Evolutionary conservation across 2,888 invertebrate species (phyloP).

Genomic region (Falcaria lacertinaria): DNA sequence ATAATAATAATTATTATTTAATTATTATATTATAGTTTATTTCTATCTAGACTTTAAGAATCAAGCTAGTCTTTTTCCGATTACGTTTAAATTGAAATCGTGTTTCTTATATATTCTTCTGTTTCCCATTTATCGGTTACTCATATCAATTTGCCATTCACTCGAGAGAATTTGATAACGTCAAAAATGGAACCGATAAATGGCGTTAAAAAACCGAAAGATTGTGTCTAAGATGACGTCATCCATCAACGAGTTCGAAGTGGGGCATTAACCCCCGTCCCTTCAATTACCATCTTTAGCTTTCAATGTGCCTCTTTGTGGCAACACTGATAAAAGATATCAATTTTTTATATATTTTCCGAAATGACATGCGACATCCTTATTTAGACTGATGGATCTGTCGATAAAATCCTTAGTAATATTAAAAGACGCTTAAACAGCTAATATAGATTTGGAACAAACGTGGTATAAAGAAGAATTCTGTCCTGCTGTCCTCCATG

Average conservation of each 20-base stretch:
- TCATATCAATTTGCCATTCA: no score
- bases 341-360: constrained; percentile 42
- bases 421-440: no score
- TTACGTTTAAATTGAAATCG: no score
- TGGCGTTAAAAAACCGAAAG: constrained; percentile 43
- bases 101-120: no score
- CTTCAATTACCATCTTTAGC: constrained; percentile 76
- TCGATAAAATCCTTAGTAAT: background rate
- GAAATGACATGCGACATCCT: constrained; percentile 22
- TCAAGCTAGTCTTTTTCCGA: no score
- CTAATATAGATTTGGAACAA: no score
- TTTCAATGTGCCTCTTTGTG: constrained; percentile 75
- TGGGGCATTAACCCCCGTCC: constrained; percentile 69
- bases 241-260: constrained; percentile 67
- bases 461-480: no score
- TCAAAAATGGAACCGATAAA: background rate
- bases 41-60: no score
- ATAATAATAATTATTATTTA: no score
- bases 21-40: no score
- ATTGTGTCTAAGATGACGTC: constrained; percentile 58
- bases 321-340: constrained; percentile 54
- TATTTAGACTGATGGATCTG: constrained; percentile 3
- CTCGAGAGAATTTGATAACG: background rate
- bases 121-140: no score
- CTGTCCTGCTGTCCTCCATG: no score